A percentile compares a stretch with the other conserved stretches of the same genome.
phyloP scores from a whole-genome alignment of 37 sponge, comb jelly and placozoan species.

The Aplysina aerophoba region DNA sequence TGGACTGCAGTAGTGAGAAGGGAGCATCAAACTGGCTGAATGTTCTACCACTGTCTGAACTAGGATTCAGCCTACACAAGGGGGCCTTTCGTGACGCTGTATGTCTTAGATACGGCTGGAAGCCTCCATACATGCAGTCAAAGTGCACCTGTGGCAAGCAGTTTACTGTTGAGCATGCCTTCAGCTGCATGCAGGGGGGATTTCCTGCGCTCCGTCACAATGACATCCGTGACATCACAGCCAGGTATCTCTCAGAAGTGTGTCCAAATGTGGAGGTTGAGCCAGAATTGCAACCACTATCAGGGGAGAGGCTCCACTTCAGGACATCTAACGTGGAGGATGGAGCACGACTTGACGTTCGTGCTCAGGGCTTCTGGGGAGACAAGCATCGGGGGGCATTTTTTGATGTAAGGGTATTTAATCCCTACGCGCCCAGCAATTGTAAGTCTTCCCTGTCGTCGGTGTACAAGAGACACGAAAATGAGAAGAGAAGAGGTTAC shows the following conservation, averaged over 20 bases:
- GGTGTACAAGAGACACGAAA: too few relatives aligned
- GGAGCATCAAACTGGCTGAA: too few relatives aligned
- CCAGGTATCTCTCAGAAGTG: not conserved
- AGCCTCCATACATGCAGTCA: not conserved
- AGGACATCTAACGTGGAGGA: conserved; percentile 1
- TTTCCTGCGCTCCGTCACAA: not conserved
- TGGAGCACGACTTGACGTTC: conserved; percentile 2
- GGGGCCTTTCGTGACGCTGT: too few relatives aligned
- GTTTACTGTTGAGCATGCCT: conserved; percentile 9
- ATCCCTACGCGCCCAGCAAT: not conserved
- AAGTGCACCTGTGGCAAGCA: not conserved
- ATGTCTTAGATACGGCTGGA: conserved; percentile 13
- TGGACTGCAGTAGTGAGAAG: not conserved
- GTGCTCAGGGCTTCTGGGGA: not conserved
- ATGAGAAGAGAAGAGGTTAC: too few relatives aligned
- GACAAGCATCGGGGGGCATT: not conserved
- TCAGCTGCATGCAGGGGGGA: not conserved
- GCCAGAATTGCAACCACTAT: not conserved
- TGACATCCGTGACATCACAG: conserved; percentile 2
- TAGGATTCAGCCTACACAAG: not conserved
- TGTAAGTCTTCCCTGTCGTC: too few relatives aligned
- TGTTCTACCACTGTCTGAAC: too few relatives aligned
- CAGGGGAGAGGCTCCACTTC: not conserved
- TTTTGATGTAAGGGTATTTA: conserved; percentile 22
- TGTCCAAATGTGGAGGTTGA: not conserved